Conservation (phyloP, 2,113 vertebrate species). For the Brachyistius frenatus region DNA sequence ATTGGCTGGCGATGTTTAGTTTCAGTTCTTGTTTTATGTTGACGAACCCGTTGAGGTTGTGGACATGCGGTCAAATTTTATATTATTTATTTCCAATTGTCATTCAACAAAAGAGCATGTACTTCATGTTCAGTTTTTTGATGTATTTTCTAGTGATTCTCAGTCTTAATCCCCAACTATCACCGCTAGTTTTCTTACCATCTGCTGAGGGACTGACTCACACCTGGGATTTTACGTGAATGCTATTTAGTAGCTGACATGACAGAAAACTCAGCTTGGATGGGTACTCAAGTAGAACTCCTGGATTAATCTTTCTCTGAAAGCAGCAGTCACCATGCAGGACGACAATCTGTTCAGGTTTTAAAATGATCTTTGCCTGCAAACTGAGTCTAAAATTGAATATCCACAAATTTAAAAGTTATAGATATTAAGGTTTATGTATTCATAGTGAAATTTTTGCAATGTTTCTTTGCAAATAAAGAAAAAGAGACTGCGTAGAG, state of each 20-base stretch:
- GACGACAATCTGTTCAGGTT: neutral
- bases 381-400: conserved; percentile 2
- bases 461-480: neutral
- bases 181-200: neutral
- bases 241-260: neutral
- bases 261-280: neutral
- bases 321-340: conserved; percentile 14
- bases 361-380: conserved; percentile 2
- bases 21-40: neutral
- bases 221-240: conserved; percentile 14
- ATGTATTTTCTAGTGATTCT: neutral
- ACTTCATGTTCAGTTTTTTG: neutral
- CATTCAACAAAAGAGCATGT: neutral
- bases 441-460: neutral
- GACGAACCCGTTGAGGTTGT: too few species aligned
- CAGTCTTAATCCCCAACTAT: neutral
- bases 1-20: neutral
- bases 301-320: conserved; percentile 33
- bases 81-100: neutral
- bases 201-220: neutral
- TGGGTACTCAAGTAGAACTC: conserved; percentile 24
- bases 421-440: neutral
- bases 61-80: neutral
- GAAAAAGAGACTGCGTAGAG: neutral
- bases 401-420: neutral